Evolutionary conservation across 1,140 invertebrate genomes (phyloP).

Genomic region (Archegozetes longisetosus): DNA sequence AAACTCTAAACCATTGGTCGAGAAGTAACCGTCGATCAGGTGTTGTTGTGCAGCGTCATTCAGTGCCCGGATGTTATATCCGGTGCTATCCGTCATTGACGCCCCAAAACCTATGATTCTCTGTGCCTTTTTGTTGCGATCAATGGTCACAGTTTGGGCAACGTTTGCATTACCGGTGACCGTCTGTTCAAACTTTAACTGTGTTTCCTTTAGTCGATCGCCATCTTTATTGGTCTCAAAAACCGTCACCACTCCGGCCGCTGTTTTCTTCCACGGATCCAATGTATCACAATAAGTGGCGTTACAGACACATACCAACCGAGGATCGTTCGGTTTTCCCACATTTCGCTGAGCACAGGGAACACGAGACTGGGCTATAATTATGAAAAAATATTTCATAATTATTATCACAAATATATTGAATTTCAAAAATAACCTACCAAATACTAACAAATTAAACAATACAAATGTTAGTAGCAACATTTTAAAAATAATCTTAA

Average conservation of each 20-base stretch:
- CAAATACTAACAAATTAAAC: no score
- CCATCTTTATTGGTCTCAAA: conserved; percentile 38
- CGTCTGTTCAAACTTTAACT: background rate
- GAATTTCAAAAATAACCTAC: no score
- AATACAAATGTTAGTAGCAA: no score
- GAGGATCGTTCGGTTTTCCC: background rate
- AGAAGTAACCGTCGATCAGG: conserved; percentile 14
- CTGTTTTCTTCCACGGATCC: conserved; percentile 24
- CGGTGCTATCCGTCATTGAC: conserved; percentile 26
- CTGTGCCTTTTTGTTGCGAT: background rate
- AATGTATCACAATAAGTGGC: conserved; percentile 62
- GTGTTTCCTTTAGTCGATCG: conserved; percentile 28
- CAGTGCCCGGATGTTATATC: conserved; percentile 6
- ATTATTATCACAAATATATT: no score
- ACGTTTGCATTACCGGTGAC: background rate
- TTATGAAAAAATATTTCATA: no score
- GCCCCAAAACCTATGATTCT: conserved; percentile 4
- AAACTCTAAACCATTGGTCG: conserved; percentile 41
- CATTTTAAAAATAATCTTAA: no score
- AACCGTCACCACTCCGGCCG: conserved; percentile 29
- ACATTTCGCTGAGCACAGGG: conserved; percentile 1
- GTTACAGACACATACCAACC: conserved; percentile 58
- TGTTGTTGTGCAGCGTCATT: background rate
- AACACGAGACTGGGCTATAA: background rate
- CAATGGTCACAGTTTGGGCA: background rate